phyloP scores from a whole-genome alignment of 2,888 invertebrate genomes.

The Aphodius granarius region DNA sequence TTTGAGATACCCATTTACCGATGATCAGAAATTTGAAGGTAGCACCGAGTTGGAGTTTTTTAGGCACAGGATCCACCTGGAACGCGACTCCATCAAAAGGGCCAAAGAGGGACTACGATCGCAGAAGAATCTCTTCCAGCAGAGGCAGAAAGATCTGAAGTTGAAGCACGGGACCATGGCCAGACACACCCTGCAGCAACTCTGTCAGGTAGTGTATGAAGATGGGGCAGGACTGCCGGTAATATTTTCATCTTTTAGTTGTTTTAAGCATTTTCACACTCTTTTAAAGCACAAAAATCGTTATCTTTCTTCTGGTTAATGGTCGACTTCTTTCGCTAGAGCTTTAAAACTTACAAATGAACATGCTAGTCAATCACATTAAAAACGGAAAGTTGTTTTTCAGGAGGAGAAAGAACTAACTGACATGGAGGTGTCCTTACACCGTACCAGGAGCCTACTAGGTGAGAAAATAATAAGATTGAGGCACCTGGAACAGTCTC shows the following conservation, averaged over 20 bases:
- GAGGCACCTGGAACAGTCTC: constrained; percentile 76
- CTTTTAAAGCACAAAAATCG: background rate
- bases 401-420: constrained; percentile 82
- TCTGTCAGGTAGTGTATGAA: constrained; percentile 54
- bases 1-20: constrained; percentile 78
- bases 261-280: background rate
- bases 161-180: constrained; percentile 55
- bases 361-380: too few relatives aligned
- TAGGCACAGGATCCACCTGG: constrained; percentile 78
- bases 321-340: too few relatives aligned
- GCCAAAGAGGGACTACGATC: constrained; percentile 75
- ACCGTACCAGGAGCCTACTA: constrained; percentile 76
- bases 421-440: constrained; percentile 81
- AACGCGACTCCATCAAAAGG: constrained; percentile 79
- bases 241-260: background rate
- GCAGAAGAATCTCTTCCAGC: constrained; percentile 68
- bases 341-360: too few relatives aligned
- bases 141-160: constrained; percentile 61
- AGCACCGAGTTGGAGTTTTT: constrained; percentile 80
- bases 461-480: constrained; percentile 83
- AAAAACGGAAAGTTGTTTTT: too few relatives aligned
- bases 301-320: too few relatives aligned
- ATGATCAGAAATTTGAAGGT: constrained; percentile 56
- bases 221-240: background rate
- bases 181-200: constrained; percentile 58